These are phyloP conservation scores for Dasyprocta punctata DNA, from an alignment of 2,113 vertebrate species.

Conservation along the genomic window DNA sequence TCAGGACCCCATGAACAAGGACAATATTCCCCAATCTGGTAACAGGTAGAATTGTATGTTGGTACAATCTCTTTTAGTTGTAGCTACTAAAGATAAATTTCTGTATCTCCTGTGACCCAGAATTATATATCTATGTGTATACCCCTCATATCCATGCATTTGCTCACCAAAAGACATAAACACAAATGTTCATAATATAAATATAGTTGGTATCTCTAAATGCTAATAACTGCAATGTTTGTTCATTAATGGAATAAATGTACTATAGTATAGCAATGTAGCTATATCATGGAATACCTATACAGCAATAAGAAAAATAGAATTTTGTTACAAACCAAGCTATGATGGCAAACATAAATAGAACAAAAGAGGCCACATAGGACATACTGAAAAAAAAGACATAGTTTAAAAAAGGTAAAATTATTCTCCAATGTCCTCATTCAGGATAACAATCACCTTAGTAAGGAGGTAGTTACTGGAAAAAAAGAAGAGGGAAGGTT, in stretches of 20 bases:
- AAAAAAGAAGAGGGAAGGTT: background rate
- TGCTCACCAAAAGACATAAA: background rate
- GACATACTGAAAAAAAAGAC: background rate
- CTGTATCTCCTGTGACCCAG: background rate
- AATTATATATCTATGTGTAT: background rate
- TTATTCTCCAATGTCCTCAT: background rate
- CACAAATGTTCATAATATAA: background rate
- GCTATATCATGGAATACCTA: background rate
- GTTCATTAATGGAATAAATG: background rate
- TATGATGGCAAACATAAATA: background rate
- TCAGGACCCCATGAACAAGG: background rate
- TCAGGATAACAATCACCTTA: background rate
- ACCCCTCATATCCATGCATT: background rate
- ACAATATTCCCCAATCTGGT: background rate
- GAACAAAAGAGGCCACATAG: background rate
- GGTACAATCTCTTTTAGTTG: background rate
- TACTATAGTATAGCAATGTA: background rate
- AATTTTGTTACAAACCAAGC: background rate
- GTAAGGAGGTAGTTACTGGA: no score
- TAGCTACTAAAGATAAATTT: background rate
- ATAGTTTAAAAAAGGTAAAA: background rate
- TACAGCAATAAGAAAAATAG: background rate
- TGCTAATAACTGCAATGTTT: background rate
- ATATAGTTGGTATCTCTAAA: background rate
- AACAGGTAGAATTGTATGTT: background rate